Conservation (phyloP, 2,888 invertebrate species). For the Dexiosoma caninum region DNA sequence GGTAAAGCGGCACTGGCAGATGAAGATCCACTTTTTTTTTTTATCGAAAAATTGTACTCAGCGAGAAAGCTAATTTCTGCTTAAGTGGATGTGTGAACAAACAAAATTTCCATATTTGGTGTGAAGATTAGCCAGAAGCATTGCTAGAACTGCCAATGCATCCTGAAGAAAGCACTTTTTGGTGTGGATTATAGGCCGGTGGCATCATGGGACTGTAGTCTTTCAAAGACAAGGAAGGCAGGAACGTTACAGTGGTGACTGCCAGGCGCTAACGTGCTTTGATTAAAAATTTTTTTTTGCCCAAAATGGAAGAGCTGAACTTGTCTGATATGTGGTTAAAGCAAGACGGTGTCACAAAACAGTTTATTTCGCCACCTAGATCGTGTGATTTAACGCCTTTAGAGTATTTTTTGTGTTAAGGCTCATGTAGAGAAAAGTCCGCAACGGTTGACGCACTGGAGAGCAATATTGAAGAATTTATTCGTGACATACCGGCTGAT, state of each 20-base stretch:
- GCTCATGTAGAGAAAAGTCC: no score
- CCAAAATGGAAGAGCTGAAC: neutral
- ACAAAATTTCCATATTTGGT: neutral
- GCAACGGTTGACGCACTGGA: no score
- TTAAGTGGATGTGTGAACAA: no score
- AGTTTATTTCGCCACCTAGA: no score
- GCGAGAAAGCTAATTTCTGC: no score
- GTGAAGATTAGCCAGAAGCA: neutral
- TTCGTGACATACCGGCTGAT: no score
- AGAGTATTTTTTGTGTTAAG: no score
- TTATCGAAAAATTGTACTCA: no score
- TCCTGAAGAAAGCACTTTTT: neutral
- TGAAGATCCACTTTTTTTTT: no score
- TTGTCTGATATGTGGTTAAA: neutral
- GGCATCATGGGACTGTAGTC: neutral
- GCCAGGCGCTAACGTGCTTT: neutral
- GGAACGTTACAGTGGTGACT: neutral
- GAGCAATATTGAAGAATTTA: no score
- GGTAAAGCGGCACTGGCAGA: no score
- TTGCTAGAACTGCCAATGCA: neutral
- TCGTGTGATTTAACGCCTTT: no score
- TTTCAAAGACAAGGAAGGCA: neutral
- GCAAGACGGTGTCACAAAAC: neutral
- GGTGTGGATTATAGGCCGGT: neutral
- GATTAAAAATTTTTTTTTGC: neutral